Evolutionary conservation across 2,113 vertebrate species (phyloP), one percentile per base, ranked within the genome.

Genomic region (Carollia perspicillata): DNA sequence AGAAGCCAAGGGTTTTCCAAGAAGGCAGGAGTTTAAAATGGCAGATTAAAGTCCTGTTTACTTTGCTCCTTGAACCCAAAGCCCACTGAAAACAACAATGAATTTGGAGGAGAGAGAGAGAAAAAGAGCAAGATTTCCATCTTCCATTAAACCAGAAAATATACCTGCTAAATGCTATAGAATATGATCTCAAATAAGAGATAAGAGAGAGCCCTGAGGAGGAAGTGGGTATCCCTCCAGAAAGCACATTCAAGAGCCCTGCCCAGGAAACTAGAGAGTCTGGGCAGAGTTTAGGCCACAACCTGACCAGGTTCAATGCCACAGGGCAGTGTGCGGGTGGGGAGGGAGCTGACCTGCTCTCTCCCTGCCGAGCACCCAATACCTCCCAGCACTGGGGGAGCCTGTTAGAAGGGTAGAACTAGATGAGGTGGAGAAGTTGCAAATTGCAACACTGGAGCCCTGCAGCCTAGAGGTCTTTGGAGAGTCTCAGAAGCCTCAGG

Each of bases 261-360:
- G n/a, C 26, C 14, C 12, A 12, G 13, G 5, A 49, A 55, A 51
- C 44, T 63, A 8, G 13, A 7, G 17, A 22, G 81, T 37, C 69
- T 63, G n/a, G 26, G 35, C 66, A 55, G 49, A n/a, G 79, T 53
- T 49, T 47, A 30, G 55, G 37, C 30, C 37, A 3, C 2, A 44
- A 66, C 11, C 30, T 81, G 55, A 66, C 11, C 30, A 77, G 55
- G 77, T 2, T 69, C 83, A 86, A 0, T 17, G 69, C 16, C n/a
- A 9, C 87, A 37, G 30, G 60, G 28, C n/a, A 3, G 42, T 7
- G 8, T 8, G 5, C 8, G 18, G 17, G 0, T 0, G 6, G 22
- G 47, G 23, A 74, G 63, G 35, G 44, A 51, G 12, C 9, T n/a
- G 44, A 79, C 30, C 1, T 22, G 11, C 33, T 42, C 30, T 33